Conservation (phyloP, 2,797 vertebrate species). For the Xenentodon cancila region DNA sequence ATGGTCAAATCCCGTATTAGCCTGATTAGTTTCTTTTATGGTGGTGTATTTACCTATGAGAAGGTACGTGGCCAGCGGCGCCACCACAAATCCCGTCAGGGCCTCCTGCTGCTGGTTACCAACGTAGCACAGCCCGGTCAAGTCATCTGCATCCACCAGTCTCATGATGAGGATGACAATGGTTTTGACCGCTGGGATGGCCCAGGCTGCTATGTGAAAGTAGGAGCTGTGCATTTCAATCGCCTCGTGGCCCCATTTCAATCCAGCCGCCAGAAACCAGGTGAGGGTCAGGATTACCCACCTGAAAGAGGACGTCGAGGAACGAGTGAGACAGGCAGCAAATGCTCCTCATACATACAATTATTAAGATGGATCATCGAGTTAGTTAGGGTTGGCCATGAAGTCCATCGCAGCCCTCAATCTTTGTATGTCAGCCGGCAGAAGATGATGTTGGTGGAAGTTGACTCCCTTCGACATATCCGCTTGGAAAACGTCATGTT, state of each 20-base stretch:
- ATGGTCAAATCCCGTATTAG: not conserved
- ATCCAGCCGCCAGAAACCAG: constrained; percentile 96
- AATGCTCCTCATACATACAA: not conserved
- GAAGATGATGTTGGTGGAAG: too few relatives aligned
- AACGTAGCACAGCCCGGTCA: constrained; percentile 95
- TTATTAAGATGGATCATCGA: not conserved
- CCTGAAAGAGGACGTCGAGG: constrained; percentile 83
- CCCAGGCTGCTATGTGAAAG: constrained; percentile 99
- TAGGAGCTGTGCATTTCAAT: constrained; percentile 99
- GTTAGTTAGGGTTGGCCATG: too few relatives aligned
- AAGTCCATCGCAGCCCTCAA: too few relatives aligned
- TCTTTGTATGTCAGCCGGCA: too few relatives aligned
- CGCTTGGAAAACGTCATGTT: too few relatives aligned
- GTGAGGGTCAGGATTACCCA: constrained; percentile 98
- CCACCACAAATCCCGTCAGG: constrained; percentile 95
- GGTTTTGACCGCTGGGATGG: constrained; percentile 96
- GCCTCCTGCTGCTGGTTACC: constrained; percentile 96
- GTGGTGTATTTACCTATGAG: constrained; percentile 81
- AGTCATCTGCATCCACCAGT: constrained; percentile 94
- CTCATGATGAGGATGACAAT: constrained; percentile 98
- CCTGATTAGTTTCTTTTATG: not conserved
- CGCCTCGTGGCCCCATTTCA: constrained; percentile 98
- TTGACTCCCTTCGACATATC: too few relatives aligned
- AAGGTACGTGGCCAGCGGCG: constrained; percentile 95
- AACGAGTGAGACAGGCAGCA: not conserved